Base-by-base conservation (phyloP, 2,888 invertebrate genomes). In the Periphyllus acericola region DNA sequence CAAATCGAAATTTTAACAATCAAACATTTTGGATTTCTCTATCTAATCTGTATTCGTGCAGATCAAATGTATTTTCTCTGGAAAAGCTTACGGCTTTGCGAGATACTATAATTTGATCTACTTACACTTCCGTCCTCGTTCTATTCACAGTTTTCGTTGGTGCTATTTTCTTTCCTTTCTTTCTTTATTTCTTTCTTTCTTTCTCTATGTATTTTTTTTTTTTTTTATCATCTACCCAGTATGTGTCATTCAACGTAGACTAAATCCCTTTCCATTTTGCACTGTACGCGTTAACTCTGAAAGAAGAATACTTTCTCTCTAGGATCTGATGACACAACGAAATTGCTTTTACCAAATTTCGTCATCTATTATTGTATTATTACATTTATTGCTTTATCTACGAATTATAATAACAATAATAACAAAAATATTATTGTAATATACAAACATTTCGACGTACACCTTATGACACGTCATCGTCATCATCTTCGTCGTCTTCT, bases 101-200 rank as follows among this genome's bases (percentile, higher is more conserved):
- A 55, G 72, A 34, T 52, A 9, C 71, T 82, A 82, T 72, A 82
- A 82, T 82, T 82, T 83, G 17, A 72, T 55, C 19, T n/a, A 83
- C 55, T 36, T 36, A 72, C 17, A n/a, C 19, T 55, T n/a, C 4
- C 34, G 6, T 83, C n/a, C 25, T 72, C 34, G 4, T 72, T 52
- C 72, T n/a, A 55, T 72, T 72, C n/a, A 9, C 1, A 36, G 34
- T 71, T 71, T 71, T 71, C n/a, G 19, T 72, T 9, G 8, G n/a
- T 9, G 34, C 72, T 34, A 34, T 46, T 32, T 32, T 46, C 11
- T 81, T 66, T 19, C 3, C 60, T 25, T 6, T 60, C 4, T 17
- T 60, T 60, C n/a, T 60, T 25, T 25, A 0, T 60, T 19, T 74
- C 32, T 71, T 46, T 8, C 25, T 82, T 72, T 52, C 46, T 46